These are phyloP conservation scores for Bufotes viridis DNA, from an alignment of 2,797 vertebrate genomes.

Conservation along the genomic window DNA sequence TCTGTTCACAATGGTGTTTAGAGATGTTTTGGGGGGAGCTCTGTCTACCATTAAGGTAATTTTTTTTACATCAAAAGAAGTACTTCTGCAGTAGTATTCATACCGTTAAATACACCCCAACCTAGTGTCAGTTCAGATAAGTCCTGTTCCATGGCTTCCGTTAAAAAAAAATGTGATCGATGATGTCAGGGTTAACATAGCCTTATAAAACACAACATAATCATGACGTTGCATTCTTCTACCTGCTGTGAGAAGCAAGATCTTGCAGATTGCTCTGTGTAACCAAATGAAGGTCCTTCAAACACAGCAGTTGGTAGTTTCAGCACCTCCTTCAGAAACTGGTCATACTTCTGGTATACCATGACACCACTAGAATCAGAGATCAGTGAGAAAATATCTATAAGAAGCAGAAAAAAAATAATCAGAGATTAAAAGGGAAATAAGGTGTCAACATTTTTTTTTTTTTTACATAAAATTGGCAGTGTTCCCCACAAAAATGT, in stretches of 20 bases:
- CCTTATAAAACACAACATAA: not conserved
- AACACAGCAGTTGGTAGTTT: slow-evolving; percentile 95
- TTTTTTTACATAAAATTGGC: too few species aligned
- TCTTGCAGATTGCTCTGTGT: slow-evolving; percentile 91
- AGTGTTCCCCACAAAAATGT: too few species aligned
- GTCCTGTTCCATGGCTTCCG: not conserved
- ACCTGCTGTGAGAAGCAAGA: slow-evolving; percentile 95
- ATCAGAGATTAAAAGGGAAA: not conserved
- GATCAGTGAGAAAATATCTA: slow-evolving; percentile 98
- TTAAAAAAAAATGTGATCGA: not conserved
- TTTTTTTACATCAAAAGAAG: not conserved
- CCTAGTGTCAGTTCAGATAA: not conserved
- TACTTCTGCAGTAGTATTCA: not conserved
- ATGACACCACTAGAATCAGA: slow-evolving; percentile 92
- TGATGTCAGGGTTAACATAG: not conserved
- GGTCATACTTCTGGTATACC: slow-evolving; percentile 90
- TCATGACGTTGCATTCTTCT: slow-evolving; percentile 13
- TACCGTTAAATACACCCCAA: not conserved
- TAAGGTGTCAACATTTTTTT: not conserved
- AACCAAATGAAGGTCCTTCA: slow-evolving; percentile 97
- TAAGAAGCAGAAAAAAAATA: slow-evolving; percentile 28
- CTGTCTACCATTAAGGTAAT: too few species aligned
- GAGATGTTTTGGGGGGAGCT: not conserved
- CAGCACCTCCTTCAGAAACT: slow-evolving; percentile 91
- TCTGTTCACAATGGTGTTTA: not conserved